phyloP scores from a whole-genome alignment of 2,797 vertebrate genomes.

The Rhinatrema bivittatum region DNA sequence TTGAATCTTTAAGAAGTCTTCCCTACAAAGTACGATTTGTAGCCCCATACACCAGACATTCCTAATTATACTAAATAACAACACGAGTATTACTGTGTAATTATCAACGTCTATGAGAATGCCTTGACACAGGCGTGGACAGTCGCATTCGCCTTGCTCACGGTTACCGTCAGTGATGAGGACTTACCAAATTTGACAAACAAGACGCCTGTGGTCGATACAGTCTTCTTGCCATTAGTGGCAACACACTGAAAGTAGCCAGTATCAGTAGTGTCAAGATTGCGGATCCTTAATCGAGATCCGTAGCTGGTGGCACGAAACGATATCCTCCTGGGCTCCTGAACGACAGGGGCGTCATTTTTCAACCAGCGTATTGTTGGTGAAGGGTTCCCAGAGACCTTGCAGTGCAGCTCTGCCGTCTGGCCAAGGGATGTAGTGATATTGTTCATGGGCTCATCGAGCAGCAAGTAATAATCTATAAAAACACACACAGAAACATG shows the following conservation, averaged over 20 bases:
- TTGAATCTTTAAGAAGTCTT: too few species aligned
- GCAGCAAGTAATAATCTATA: constrained; percentile 71
- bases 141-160: too few species aligned
- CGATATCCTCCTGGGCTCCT: constrained; percentile 84
- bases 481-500: neutral
- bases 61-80: too few species aligned
- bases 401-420: constrained; percentile 85
- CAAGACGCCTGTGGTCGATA: constrained; percentile 89
- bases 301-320: constrained; percentile 75
- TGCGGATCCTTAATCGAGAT: constrained; percentile 86
- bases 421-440: constrained; percentile 91
- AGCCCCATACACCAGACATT: too few species aligned
- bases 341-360: constrained; percentile 91
- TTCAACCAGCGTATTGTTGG: constrained; percentile 89
- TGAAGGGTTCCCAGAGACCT: constrained; percentile 76
- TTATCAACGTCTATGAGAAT: too few species aligned
- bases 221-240: constrained; percentile 73
- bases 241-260: constrained; percentile 97
- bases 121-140: too few species aligned
- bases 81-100: too few species aligned
- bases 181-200: constrained; percentile 93
- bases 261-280: constrained; percentile 94
- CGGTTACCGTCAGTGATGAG: too few species aligned
- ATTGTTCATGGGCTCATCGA: constrained; percentile 94
- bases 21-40: too few species aligned